Evolutionary conservation across 2,888 invertebrate genomes (phyloP).

Genomic region (Miltochrista miniata): DNA sequence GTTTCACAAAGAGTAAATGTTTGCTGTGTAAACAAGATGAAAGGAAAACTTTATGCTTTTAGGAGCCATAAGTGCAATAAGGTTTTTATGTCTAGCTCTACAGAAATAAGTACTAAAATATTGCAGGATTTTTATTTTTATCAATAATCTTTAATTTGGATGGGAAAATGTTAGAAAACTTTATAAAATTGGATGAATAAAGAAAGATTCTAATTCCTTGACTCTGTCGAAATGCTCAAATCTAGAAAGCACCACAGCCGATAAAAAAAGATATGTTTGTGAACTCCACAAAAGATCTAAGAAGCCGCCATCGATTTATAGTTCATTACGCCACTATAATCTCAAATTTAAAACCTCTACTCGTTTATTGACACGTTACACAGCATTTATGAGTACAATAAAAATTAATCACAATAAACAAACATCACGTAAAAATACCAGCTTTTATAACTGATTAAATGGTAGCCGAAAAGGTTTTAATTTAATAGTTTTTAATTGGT

Average conservation of each 20-base stretch:
- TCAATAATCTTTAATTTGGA: too few relatives aligned
- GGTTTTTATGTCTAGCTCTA: neutral
- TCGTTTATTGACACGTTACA: slow-evolving; percentile 55
- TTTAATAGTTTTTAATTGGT: slow-evolving; percentile 83
- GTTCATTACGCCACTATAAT: slow-evolving; percentile 32
- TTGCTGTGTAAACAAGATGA: slow-evolving; percentile 14
- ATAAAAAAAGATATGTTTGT: too few relatives aligned
- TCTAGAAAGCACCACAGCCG: too few relatives aligned
- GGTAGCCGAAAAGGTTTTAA: slow-evolving; percentile 70
- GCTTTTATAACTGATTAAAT: slow-evolving; percentile 72
- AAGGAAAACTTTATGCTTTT: neutral
- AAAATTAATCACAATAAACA: slow-evolving; percentile 79
- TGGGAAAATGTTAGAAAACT: too few relatives aligned
- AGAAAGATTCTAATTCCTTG: too few relatives aligned
- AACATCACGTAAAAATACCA: slow-evolving; percentile 64
- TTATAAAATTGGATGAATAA: too few relatives aligned
- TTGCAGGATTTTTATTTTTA: too few relatives aligned
- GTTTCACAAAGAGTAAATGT: slow-evolving; percentile 18
- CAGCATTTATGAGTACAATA: slow-evolving; percentile 58
- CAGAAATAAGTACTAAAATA: neutral
- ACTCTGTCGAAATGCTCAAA: too few relatives aligned
- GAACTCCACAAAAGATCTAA: slow-evolving; percentile 6
- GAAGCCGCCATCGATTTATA: slow-evolving; percentile 26
- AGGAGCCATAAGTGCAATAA: neutral
- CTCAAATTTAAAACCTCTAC: slow-evolving; percentile 32